Conservation (phyloP, 1,140 invertebrate genomes). For the Pinna nobilis region DNA sequence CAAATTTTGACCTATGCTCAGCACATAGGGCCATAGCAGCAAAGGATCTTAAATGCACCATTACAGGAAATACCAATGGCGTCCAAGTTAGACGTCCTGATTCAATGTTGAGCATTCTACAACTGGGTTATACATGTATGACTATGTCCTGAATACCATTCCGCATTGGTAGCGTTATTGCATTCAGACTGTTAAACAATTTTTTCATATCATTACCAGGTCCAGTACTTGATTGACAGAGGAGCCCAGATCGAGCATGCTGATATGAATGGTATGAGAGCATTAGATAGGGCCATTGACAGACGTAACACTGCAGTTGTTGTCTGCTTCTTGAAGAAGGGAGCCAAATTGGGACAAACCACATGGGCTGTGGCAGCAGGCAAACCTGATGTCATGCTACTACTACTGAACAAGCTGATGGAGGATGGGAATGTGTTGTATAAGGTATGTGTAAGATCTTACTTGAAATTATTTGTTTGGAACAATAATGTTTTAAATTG, state of each 20-base stretch:
- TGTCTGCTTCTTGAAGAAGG: constrained; percentile 94
- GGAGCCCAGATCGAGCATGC: constrained; percentile 93
- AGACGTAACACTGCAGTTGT: constrained; percentile 91
- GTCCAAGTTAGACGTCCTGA: too few relatives aligned
- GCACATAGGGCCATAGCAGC: too few relatives aligned
- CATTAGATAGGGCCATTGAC: constrained; percentile 93
- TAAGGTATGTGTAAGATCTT: constrained; percentile 74
- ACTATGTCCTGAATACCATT: too few relatives aligned
- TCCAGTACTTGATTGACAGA: constrained; percentile 87
- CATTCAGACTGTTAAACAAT: too few relatives aligned
- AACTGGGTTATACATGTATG: too few relatives aligned
- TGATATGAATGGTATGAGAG: constrained; percentile 95
- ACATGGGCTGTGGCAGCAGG: constrained; percentile 97
- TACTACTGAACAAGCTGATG: constrained; percentile 95
- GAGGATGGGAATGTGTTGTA: constrained; percentile 97
- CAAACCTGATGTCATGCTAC: constrained; percentile 90
- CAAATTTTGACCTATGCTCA: too few relatives aligned
- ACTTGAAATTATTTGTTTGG: too few relatives aligned
- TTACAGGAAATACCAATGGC: too few relatives aligned
- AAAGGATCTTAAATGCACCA: too few relatives aligned
- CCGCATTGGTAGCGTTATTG: too few relatives aligned
- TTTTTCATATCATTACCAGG: constrained; percentile 61
- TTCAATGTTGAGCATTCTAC: too few relatives aligned
- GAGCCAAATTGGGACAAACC: constrained; percentile 93
- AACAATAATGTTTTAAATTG: too few relatives aligned